Conservation (phyloP, 2,113 vertebrate genomes). For the Tragelaphus buxtoni region DNA sequence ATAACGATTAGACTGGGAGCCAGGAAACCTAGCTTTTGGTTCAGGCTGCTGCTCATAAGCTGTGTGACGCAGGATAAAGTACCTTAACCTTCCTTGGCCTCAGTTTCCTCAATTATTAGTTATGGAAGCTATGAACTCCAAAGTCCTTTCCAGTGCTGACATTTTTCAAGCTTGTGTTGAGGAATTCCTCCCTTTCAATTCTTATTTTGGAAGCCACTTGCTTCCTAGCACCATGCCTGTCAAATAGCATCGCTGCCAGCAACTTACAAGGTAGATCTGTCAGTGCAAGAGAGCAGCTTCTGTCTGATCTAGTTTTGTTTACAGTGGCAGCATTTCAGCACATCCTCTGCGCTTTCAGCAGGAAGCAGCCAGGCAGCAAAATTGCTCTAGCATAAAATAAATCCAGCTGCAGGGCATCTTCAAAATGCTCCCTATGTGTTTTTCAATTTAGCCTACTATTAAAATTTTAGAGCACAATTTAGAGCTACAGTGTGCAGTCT, state of each 20-base stretch:
- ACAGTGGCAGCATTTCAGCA: constrained; percentile 17
- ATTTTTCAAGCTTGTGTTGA: background rate
- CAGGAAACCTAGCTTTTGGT: background rate
- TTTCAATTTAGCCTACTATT: constrained; percentile 41
- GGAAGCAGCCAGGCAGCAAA: constrained; percentile 57
- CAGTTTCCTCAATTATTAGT: background rate
- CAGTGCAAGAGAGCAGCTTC: background rate
- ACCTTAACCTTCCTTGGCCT: background rate
- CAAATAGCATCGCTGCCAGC: background rate
- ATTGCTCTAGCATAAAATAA: constrained; percentile 30
- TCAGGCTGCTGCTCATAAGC: background rate
- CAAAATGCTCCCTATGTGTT: constrained; percentile 15
- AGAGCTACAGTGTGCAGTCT: background rate
- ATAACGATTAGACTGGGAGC: background rate
- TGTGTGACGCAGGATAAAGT: background rate
- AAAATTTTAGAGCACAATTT: constrained; percentile 35
- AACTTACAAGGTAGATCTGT: background rate
- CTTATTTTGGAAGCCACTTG: constrained; percentile 1
- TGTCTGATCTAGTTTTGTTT: constrained; percentile 7
- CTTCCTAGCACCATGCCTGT: constrained; percentile 29
- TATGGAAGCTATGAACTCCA: background rate
- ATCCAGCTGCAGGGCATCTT: constrained; percentile 38
- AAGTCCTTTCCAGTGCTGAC: background rate
- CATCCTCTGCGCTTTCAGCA: constrained; percentile 44
- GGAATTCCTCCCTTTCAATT: background rate